phyloP scores from a whole-genome alignment of 2,113 vertebrate species.

The Clarias macrocephalus region DNA sequence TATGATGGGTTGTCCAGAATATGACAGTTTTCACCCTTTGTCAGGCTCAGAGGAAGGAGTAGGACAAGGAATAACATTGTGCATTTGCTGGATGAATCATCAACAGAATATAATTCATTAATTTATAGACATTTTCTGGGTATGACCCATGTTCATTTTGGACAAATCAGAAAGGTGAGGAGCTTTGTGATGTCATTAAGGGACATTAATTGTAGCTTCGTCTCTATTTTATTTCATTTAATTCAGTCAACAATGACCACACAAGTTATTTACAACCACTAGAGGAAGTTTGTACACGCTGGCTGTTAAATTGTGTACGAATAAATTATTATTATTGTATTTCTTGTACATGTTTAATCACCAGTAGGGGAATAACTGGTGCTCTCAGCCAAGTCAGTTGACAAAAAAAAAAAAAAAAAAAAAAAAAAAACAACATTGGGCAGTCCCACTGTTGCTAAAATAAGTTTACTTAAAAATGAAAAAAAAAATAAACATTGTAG shows the following conservation, averaged over 20 bases:
- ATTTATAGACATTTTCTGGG: constrained; percentile 27
- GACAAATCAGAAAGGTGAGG: background rate
- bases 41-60: background rate
- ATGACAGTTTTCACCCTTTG: constrained; percentile 54
- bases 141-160: background rate
- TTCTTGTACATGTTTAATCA: too few species aligned
- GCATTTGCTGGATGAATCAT: background rate
- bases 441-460: too few species aligned
- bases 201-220: background rate
- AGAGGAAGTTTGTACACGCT: too few species aligned
- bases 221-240: background rate
- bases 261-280: too few species aligned
- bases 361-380: too few species aligned
- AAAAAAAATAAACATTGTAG: too few species aligned
- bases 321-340: too few species aligned
- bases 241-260: background rate
- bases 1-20: constrained; percentile 63
- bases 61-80: constrained; percentile 27
- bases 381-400: too few species aligned
- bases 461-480: too few species aligned
- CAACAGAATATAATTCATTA: background rate
- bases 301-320: too few species aligned
- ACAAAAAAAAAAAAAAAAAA: too few species aligned
- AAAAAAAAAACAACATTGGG: too few species aligned
- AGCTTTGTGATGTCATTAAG: constrained; percentile 13